Conservation (phyloP, 2,888 invertebrate genomes). For the Phorcus lineatus region DNA sequence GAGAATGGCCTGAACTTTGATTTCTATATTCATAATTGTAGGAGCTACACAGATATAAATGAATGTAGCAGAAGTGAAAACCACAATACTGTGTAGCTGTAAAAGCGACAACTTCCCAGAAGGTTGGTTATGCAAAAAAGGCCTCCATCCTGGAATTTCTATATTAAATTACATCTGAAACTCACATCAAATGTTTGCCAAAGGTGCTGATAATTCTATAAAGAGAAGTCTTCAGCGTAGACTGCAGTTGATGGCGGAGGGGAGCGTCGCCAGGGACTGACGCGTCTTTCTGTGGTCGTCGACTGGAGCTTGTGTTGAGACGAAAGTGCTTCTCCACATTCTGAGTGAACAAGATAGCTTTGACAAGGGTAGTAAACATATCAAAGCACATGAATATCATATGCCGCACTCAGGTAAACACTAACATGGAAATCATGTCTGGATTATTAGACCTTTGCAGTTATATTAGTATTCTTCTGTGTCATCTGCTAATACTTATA, state of each 20-base stretch:
- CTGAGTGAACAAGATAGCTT: constrained; percentile 45
- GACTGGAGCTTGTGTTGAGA: constrained; percentile 56
- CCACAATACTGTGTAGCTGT: too few species aligned
- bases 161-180: neutral
- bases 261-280: constrained; percentile 41
- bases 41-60: too few species aligned
- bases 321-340: constrained; percentile 72
- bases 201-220: constrained; percentile 70
- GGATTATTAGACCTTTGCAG: too few species aligned
- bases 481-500: too few species aligned
- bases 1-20: too few species aligned
- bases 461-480: too few species aligned
- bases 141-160: too few species aligned
- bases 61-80: too few species aligned
- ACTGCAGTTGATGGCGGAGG: constrained; percentile 57
- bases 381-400: neutral
- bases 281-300: constrained; percentile 47
- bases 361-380: neutral
- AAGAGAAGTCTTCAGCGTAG: constrained; percentile 60
- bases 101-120: neutral
- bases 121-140: neutral
- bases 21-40: too few species aligned
- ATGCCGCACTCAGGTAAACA: too few species aligned
- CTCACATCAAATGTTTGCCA: constrained; percentile 67
- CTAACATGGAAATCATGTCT: too few species aligned